Conservation (phyloP, 92 coral and sea anemone species). For the Epizoanthus illoricatus region DNA sequence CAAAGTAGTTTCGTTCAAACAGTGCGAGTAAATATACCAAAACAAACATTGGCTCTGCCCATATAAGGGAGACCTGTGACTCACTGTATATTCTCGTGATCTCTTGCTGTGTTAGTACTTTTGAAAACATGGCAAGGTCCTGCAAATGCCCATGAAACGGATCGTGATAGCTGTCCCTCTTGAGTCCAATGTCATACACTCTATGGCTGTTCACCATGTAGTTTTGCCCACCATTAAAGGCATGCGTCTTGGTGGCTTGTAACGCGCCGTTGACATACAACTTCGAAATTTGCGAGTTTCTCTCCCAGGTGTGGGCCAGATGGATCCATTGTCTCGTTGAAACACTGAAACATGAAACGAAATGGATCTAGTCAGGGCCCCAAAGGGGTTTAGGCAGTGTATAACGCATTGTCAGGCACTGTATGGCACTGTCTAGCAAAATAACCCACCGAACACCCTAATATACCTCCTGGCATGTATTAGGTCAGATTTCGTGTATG, state of each 20-base stretch:
- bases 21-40: too few relatives aligned
- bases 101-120: constrained; percentile 5
- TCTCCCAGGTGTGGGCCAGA: constrained; percentile 1
- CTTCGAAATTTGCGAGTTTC: not conserved
- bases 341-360: not conserved
- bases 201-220: not conserved
- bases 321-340: not conserved
- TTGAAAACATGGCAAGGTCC: constrained; percentile 23
- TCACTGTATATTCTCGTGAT: not conserved
- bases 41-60: too few relatives aligned
- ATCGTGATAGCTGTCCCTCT: not conserved
- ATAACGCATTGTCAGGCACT: too few relatives aligned
- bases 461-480: too few relatives aligned
- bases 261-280: not conserved
- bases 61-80: not conserved
- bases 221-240: not conserved
- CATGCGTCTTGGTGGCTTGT: not conserved
- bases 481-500: too few relatives aligned
- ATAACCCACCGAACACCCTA: too few relatives aligned
- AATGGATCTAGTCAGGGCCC: not conserved
- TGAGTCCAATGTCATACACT: constrained; percentile 10
- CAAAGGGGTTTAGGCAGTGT: too few relatives aligned
- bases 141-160: constrained; percentile 12
- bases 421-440: too few relatives aligned
- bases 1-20: too few relatives aligned